Percentiles rank a stretch among this genome's conserved stretches.
These are phyloP conservation scores for Helogale parvula DNA, from an alignment of 2,113 vertebrate genomes.

Conservation along the genomic window DNA sequence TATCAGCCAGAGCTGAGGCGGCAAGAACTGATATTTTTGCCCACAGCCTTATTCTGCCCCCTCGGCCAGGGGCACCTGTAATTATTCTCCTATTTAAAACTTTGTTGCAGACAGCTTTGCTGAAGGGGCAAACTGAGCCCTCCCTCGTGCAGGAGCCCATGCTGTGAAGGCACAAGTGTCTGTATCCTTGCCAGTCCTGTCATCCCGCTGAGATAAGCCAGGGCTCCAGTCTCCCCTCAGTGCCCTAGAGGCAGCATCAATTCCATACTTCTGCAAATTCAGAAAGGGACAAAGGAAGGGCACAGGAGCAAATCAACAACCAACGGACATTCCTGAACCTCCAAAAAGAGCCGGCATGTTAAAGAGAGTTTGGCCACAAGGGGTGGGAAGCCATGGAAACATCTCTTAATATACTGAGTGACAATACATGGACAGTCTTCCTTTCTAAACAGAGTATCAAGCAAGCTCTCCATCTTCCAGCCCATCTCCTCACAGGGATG, in stretches of 20 bases:
- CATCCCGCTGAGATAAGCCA: background rate
- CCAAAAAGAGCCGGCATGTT: background rate
- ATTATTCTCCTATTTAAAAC: conserved; percentile 31
- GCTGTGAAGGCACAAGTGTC: background rate
- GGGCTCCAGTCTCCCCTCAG: background rate
- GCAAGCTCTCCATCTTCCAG: background rate
- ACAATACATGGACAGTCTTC: background rate
- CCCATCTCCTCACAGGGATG: background rate
- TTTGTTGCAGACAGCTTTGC: background rate
- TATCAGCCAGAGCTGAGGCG: background rate
- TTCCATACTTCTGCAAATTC: background rate
- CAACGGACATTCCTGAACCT: background rate
- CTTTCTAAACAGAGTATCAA: background rate
- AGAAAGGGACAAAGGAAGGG: background rate
- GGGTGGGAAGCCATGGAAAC: background rate
- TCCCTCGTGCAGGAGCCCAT: background rate
- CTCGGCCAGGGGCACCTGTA: background rate
- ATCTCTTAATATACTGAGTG: background rate
- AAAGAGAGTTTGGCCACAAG: background rate
- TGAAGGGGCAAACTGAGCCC: background rate
- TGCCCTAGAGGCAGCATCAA: background rate
- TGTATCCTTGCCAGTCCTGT: background rate
- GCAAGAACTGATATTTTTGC: background rate
- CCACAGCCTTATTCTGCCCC: background rate
- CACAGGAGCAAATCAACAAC: background rate